These are phyloP conservation scores for Micropterix aruncella DNA, from an alignment of 2,888 invertebrate species.

Conservation along the genomic window DNA sequence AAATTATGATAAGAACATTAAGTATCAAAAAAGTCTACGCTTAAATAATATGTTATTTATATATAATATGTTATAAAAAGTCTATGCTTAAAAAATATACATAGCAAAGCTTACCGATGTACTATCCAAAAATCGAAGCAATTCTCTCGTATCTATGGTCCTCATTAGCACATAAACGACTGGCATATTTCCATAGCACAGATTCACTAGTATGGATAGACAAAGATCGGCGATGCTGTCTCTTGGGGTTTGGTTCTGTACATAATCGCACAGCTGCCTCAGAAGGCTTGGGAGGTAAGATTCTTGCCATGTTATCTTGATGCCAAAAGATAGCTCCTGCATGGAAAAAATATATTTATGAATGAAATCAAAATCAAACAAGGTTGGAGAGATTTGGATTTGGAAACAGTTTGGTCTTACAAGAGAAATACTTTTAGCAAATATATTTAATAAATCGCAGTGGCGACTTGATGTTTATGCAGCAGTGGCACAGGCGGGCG, in stretches of 20 bases:
- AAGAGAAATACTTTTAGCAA: too few species aligned
- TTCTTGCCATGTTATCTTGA: constrained; percentile 68
- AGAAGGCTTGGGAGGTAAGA: constrained; percentile 56
- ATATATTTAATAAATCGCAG: too few species aligned
- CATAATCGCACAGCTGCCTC: constrained; percentile 51
- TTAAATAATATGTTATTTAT: too few species aligned
- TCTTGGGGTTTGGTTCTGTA: constrained; percentile 34
- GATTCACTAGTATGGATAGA: constrained; percentile 59
- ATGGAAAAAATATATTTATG: constrained; percentile 13
- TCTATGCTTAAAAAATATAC: too few species aligned
- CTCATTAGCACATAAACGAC: constrained; percentile 60
- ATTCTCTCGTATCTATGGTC: constrained; percentile 53
- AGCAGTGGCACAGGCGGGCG: too few species aligned
- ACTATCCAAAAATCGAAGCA: constrained; percentile 44
- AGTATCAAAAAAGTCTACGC: too few species aligned
- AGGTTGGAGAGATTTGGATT: too few species aligned
- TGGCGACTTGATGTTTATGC: too few species aligned
- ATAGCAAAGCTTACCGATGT: constrained; percentile 32
- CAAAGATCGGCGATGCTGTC: constrained; percentile 34
- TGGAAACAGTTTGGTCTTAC: too few species aligned
- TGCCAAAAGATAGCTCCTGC: constrained; percentile 64
- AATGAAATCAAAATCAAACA: too few species aligned
- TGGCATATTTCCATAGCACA: constrained; percentile 65
- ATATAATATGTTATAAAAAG: too few species aligned
- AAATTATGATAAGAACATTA: too few species aligned